Evolutionary conservation across 2,113 vertebrate species (phyloP), one percentile per base, ranked within the genome.

Genomic region (Elaphurus davidianus): DNA sequence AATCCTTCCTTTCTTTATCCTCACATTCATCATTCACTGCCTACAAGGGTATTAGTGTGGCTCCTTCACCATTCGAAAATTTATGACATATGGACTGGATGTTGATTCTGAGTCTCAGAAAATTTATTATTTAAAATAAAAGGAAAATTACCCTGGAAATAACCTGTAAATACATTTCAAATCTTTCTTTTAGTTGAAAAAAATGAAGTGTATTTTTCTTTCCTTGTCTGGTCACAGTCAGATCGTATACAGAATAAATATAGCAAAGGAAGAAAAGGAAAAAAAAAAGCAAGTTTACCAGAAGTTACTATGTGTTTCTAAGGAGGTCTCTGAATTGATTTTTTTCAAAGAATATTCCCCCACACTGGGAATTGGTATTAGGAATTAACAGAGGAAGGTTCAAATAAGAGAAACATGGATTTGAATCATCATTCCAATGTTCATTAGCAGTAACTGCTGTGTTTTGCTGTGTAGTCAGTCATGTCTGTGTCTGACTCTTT

Each of bases 91-190:
- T 19, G 19, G 9, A 82, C 3, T n/a, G 16, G 12, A n/a, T 71
- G 43, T 15, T 57, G 25, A 89, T 86, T 89, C 60, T 85, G 43
- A 89, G 60, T 45, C 36, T 94, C 59, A 59, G 45, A 91, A 81
- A 93, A 87, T 45, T 30, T 52, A 33, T 19, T 85, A 30, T 78
- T 91, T 95, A 96, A 94, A 95, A 97, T 33, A 81, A 91, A 92
- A 86, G 33, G 92, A 95, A 84, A 87, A 86, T 87, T 90, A 88
- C 54, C 47, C 47, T 86, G 50, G 67, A 85, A 93, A 91, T 87
- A 76, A 93, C 10, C 30, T 89, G 28, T 27, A 97, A 82, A 87
- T 59, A 50, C 33, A 86, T 27, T 91, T 95, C 54, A 94, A 92
- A 36, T 4, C 83, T 95, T 85, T 17, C 16, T 96, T 91, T 97